Evolutionary conservation across 2,888 invertebrate genomes (phyloP).

Genomic region (Drosophila parthenogenetica): DNA sequence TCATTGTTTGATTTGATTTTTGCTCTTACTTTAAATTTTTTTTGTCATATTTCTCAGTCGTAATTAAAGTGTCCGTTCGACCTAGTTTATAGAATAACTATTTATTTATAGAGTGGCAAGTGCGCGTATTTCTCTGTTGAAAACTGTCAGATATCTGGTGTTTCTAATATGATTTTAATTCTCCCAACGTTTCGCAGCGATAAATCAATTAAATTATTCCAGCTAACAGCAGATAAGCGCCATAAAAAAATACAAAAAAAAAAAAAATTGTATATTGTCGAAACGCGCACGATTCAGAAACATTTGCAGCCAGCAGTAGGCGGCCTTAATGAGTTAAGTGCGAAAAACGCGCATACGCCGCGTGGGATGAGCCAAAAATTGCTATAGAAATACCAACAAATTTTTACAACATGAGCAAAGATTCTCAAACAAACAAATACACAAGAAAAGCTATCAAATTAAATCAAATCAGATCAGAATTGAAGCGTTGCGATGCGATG

Average conservation of each 20-base stretch:
- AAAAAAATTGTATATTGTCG: slow-evolving; percentile 34
- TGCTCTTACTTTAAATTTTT: slow-evolving; percentile 5
- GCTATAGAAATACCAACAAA: slow-evolving; percentile 57
- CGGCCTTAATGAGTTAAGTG: slow-evolving; percentile 71
- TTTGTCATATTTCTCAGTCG: slow-evolving; percentile 40
- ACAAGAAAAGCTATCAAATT: slow-evolving; percentile 47
- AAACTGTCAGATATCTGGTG: slow-evolving; percentile 22
- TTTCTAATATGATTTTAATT: slow-evolving; percentile 54
- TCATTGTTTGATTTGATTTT: slow-evolving; percentile 38
- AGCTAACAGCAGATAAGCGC: slow-evolving; percentile 18
- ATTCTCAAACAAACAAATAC: slow-evolving; percentile 33
- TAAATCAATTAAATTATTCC: slow-evolving; percentile 64
- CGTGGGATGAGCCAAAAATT: slow-evolving; percentile 49
- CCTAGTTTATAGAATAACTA: slow-evolving; percentile 27
- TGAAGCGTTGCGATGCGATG: neutral
- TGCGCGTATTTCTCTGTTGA: slow-evolving; percentile 17
- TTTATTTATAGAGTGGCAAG: slow-evolving; percentile 50
- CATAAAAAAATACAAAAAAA: slow-evolving; percentile 13
- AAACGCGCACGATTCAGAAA: slow-evolving; percentile 45
- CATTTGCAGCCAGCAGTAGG: slow-evolving; percentile 42
- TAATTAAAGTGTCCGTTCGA: slow-evolving; percentile 26
- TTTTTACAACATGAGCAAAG: slow-evolving; percentile 55
- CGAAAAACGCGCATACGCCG: slow-evolving; percentile 69
- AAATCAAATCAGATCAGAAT: slow-evolving; percentile 42
- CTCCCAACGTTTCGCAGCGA: slow-evolving; percentile 44